Evolutionary conservation across 2,888 invertebrate genomes (phyloP), one percentile per base, ranked within the genome.

Genomic region (Synanthedon vespiformis): DNA sequence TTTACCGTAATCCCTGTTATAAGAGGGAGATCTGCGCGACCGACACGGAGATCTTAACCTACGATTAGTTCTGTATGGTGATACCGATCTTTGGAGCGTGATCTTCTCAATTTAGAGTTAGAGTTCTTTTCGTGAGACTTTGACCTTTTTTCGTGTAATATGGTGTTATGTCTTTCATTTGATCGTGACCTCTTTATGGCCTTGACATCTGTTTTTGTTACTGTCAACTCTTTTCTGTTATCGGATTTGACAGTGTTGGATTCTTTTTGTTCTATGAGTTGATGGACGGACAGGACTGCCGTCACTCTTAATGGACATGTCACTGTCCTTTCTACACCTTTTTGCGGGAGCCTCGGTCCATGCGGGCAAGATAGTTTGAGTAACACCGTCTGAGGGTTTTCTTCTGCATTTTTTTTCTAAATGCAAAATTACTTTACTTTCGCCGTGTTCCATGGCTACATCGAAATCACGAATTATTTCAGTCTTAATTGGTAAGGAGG

Each of bases 391-490:
- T 2, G 70, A 62, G 0, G 86, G 88, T 63, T 88, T 88, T 53
- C 65, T 74, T 62, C 90, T 80, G 59, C 89, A 82, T n/a, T n/a
- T n/a, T 69, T 91, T 92, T 22, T 88, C 88, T 55, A 92, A 77
- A 70, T 91, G 91, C 63, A 92, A 85, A 48, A 93, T 92, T 0
- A 91, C 83, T 80, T 91, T 92, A 67, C 92, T 90, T 72, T 93
- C 92, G 0, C 92, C 92, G 57, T 92, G 91, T 56, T 90, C 89
- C 2, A 66, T 70, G 51, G 75, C 71, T 2, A 60, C 49, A 50
- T 82, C 75, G 53, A 80, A 80, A 18, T 80, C 79, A 49, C 79
- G 72, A 8, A 80, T 63, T 52, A 81, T 81, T 2, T 56, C 64
- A 1, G 82, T 72, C 58, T 76, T 80, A 4, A 58, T 54, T 40